Base-by-base conservation (phyloP, 1,140 invertebrate genomes). In the Phortica variegata region DNA sequence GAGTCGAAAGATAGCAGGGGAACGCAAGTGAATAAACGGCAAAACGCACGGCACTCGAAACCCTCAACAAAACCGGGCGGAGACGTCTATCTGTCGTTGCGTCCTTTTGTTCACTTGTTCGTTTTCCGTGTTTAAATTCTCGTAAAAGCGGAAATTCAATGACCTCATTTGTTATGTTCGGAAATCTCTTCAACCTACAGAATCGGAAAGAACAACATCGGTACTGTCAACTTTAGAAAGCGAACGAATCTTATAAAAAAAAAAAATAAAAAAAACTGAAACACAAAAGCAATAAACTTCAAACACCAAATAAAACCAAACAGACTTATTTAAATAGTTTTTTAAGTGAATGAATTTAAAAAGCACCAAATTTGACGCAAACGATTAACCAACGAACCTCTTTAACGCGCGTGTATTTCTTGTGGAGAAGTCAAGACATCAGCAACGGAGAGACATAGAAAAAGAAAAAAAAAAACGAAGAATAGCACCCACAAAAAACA, bases 141-240 rank as follows among this genome's bases (percentile, higher is more conserved):
- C 49, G 47, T 49, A 60, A 68, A n/a, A n/a, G n/a, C n/a, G n/a
- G n/a, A n/a, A 68, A 68, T 68, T 68, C 63, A 68, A 68, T 68
- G 63, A 68, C 63, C 63, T 68, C 63, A 68, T 68, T 68, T 68
- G 65, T 66, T 57, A 68, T 52, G 49, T 63, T 53, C 57, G 56
- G 56, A 40, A 58, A 52, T 68, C 54, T 65, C 51, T 53, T 41
- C 32, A 54, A 49, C 32, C 26, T 23, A 47, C 46, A 60, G 57
- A 52, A 68, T 47, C 45, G 36, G 13, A 41, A 49, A 48, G 43
- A 63, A 58, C 41, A 38, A 43, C 39, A 56, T 18, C 44, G 55
- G 54, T 49, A 45, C 48, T 33, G 42, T 43, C 37, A 40, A 48
- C 44, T 43, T 48, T 32, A 41, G 40, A 32, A 52, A 37, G 56